Evolutionary conservation across 2,113 vertebrate species (phyloP).

Genomic region (Poeciliopsis occidentalis): DNA sequence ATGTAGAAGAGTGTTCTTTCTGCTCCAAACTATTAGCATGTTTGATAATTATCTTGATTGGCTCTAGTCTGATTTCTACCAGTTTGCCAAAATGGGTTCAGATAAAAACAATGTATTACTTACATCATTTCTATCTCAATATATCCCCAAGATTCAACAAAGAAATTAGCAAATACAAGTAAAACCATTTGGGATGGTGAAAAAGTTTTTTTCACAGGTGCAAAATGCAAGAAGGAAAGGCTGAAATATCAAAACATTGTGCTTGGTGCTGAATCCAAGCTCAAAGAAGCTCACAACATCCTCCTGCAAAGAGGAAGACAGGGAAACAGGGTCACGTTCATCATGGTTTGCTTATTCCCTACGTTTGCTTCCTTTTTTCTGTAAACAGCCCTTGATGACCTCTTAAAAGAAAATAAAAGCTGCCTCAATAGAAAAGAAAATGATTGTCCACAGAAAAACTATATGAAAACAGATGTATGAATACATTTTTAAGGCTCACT

Average conservation of each 20-base stretch:
- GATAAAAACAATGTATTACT: neutral
- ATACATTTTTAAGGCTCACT: neutral
- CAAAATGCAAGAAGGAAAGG: too few relatives aligned
- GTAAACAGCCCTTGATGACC: neutral
- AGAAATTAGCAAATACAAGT: neutral
- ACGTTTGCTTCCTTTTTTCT: neutral
- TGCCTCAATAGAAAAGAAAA: neutral
- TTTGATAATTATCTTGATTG: too few relatives aligned
- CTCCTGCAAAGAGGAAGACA: neutral
- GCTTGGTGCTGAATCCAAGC: neutral
- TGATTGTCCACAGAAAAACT: neutral
- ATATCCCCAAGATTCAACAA: neutral
- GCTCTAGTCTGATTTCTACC: neutral
- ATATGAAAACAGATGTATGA: neutral
- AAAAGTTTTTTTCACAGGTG: too few relatives aligned
- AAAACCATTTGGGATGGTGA: too few relatives aligned
- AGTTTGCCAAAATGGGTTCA: neutral
- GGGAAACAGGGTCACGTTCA: conserved; percentile 32
- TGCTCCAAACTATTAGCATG: neutral
- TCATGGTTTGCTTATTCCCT: conserved; percentile 50
- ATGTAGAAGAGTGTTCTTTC: neutral
- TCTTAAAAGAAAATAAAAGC: neutral
- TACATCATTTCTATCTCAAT: neutral
- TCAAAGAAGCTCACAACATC: conserved; percentile 1
- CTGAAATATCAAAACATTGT: too few relatives aligned